A percentile compares a stretch with the other conserved stretches of the same genome.
Evolutionary conservation across 37 sponge, comb jelly and placozoan genomes (phyloP).

Genomic region (Cladorhizidae sp.): DNA sequence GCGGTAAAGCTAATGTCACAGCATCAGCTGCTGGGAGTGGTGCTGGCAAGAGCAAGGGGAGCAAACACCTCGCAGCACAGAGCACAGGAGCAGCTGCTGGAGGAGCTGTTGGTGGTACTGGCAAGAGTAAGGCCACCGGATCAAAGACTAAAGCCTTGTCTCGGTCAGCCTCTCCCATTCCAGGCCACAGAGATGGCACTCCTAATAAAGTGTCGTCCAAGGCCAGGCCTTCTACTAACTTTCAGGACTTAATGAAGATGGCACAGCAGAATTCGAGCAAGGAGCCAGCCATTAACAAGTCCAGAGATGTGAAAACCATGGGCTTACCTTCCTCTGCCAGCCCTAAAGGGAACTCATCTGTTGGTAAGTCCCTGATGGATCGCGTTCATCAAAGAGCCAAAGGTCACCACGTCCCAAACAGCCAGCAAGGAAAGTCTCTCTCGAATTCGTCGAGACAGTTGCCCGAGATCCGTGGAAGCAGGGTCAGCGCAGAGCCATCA

Average conservation of each 20-base stretch:
- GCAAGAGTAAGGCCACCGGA: background rate
- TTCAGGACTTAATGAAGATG: conserved; percentile 42
- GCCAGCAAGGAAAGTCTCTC: background rate
- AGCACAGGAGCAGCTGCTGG: background rate
- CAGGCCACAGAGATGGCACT: background rate
- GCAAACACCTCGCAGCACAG: too few relatives aligned
- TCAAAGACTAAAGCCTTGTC: background rate
- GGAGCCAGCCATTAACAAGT: background rate
- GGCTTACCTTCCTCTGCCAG: background rate
- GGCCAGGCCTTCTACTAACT: conserved; percentile 17
- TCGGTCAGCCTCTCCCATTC: background rate
- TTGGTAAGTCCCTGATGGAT: background rate
- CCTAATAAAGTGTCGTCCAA: background rate
- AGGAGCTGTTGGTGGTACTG: background rate
- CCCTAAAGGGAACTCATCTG: background rate
- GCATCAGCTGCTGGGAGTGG: too few relatives aligned
- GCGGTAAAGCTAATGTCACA: too few relatives aligned
- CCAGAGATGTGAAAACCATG: background rate
- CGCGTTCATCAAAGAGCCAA: background rate
- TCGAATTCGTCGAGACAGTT: background rate
- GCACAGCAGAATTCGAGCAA: conserved; percentile 32
- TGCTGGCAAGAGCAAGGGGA: too few relatives aligned
- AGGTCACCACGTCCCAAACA: background rate
- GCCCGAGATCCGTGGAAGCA: background rate
- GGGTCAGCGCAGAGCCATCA: background rate